Evolutionary conservation across 2,888 invertebrate genomes (phyloP).

Genomic region (Parelbella ahira): DNA sequence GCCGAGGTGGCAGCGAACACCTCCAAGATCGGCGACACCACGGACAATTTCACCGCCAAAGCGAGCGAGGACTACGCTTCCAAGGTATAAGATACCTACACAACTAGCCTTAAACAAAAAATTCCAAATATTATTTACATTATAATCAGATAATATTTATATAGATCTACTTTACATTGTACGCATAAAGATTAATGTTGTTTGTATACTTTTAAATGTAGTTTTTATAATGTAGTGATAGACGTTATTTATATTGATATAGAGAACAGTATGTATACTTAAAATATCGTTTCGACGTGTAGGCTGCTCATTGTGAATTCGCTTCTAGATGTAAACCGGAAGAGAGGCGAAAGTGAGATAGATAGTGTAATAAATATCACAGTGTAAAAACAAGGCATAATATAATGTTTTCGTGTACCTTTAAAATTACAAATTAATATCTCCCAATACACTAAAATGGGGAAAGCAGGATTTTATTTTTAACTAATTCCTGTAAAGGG

Average conservation of each 20-base stretch:
- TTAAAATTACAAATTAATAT: slow-evolving; percentile 24
- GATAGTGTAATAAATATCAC: slow-evolving; percentile 42
- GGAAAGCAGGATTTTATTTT: slow-evolving; percentile 31
- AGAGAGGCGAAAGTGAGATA: slow-evolving; percentile 59
- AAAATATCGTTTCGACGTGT: slow-evolving; percentile 47
- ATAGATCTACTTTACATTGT: slow-evolving; percentile 76
- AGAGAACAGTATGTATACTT: slow-evolving; percentile 64
- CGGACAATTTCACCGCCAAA: slow-evolving; percentile 47
- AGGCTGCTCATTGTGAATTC: slow-evolving; percentile 54
- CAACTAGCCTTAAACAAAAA: slow-evolving; percentile 67
- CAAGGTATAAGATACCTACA: slow-evolving; percentile 71
- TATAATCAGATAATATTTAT: slow-evolving; percentile 78
- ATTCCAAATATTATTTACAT: slow-evolving; percentile 78
- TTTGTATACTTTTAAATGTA: slow-evolving; percentile 74
- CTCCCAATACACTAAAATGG: slow-evolving; percentile 24
- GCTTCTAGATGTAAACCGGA: slow-evolving; percentile 61
- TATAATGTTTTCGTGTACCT: slow-evolving; percentile 52
- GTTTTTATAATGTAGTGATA: slow-evolving; percentile 72
- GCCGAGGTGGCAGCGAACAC: slow-evolving; percentile 84
- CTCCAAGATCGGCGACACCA: slow-evolving; percentile 59
- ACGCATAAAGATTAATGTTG: slow-evolving; percentile 71
- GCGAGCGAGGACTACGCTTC: slow-evolving; percentile 60
- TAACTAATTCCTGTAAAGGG: slow-evolving; percentile 30
- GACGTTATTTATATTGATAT: slow-evolving; percentile 69
- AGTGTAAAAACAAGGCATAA: slow-evolving; percentile 66